Evolutionary conservation across 2,888 invertebrate species (phyloP).

Genomic region (Agrochola lota): DNA sequence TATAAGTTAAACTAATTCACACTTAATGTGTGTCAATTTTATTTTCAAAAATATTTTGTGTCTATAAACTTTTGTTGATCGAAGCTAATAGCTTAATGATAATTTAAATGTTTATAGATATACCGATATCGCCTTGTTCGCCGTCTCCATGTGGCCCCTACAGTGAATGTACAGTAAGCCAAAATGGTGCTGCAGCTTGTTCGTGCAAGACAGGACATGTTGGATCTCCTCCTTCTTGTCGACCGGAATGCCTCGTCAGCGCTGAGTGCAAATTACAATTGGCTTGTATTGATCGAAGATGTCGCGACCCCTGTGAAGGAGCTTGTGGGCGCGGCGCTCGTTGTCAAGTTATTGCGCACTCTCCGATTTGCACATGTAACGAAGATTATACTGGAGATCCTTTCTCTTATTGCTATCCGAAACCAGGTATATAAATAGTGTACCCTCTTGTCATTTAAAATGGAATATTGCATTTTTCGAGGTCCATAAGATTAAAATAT

Average conservation of each 20-base stretch:
- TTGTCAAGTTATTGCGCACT: slow-evolving; percentile 94
- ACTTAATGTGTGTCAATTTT: background rate
- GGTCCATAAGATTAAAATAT: background rate
- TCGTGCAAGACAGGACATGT: slow-evolving; percentile 93
- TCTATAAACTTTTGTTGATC: too few relatives aligned
- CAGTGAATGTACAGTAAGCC: slow-evolving; percentile 91
- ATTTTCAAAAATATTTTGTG: background rate
- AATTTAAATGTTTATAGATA: slow-evolving; percentile 45
- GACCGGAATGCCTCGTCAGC: slow-evolving; percentile 94
- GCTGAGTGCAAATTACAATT: slow-evolving; percentile 93
- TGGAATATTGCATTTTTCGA: background rate
- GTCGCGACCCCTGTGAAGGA: slow-evolving; percentile 94
- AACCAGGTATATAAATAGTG: slow-evolving; percentile 85
- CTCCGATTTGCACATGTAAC: slow-evolving; percentile 93
- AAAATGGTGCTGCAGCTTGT: slow-evolving; percentile 91
- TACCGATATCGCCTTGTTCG: slow-evolving; percentile 89
- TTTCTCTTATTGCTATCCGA: slow-evolving; percentile 91
- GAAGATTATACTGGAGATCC: slow-evolving; percentile 93
- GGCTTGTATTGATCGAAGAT: slow-evolving; percentile 93
- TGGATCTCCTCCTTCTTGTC: slow-evolving; percentile 94
- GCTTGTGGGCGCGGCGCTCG: slow-evolving; percentile 93
- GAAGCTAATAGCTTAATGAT: background rate
- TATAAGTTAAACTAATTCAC: slow-evolving; percentile 18
- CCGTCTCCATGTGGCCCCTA: slow-evolving; percentile 95
- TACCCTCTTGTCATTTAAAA: background rate